Conservation (phyloP, 2,888 invertebrate species). For the Cryptocheilus praepositus region DNA sequence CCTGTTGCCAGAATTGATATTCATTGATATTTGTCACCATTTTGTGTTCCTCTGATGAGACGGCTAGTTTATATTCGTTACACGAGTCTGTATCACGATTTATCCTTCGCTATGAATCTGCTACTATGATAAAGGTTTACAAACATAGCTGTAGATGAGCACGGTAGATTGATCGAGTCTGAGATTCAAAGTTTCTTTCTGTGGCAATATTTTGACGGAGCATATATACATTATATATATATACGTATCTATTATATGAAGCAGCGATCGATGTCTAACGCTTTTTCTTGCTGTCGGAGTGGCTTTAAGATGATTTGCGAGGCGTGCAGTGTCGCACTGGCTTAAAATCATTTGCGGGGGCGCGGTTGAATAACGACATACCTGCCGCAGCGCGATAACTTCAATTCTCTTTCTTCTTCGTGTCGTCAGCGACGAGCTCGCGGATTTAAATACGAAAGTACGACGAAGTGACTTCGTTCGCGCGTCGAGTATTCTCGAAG, state of each 20-base stretch:
- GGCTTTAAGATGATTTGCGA: slow-evolving; percentile 4
- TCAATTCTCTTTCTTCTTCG: too few relatives aligned
- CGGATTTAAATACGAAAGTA: too few relatives aligned
- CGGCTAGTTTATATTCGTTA: slow-evolving; percentile 12
- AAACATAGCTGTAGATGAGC: slow-evolving; percentile 47
- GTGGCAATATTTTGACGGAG: slow-evolving; percentile 40
- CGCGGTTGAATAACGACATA: too few relatives aligned
- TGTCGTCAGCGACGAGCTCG: too few relatives aligned
- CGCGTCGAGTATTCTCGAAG: too few relatives aligned
- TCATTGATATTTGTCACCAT: slow-evolving; percentile 42
- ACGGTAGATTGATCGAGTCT: slow-evolving; percentile 45
- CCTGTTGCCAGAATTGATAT: slow-evolving; percentile 22
- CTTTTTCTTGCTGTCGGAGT: slow-evolving; percentile 27
- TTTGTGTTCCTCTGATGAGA: slow-evolving; percentile 7
- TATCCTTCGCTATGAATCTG: too few relatives aligned
- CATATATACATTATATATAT: slow-evolving; percentile 27
- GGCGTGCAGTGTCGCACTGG: slow-evolving; percentile 3
- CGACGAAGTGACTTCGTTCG: too few relatives aligned
- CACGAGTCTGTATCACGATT: not conserved
- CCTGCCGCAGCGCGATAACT: too few relatives aligned
- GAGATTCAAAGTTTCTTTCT: slow-evolving; percentile 39
- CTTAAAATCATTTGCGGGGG: too few relatives aligned
- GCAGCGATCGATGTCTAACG: slow-evolving; percentile 33
- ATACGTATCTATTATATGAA: slow-evolving; percentile 12
- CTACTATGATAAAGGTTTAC: not conserved